Evolutionary conservation across 2,888 invertebrate genomes (phyloP).

Genomic region (Notocelia uddmanniana): DNA sequence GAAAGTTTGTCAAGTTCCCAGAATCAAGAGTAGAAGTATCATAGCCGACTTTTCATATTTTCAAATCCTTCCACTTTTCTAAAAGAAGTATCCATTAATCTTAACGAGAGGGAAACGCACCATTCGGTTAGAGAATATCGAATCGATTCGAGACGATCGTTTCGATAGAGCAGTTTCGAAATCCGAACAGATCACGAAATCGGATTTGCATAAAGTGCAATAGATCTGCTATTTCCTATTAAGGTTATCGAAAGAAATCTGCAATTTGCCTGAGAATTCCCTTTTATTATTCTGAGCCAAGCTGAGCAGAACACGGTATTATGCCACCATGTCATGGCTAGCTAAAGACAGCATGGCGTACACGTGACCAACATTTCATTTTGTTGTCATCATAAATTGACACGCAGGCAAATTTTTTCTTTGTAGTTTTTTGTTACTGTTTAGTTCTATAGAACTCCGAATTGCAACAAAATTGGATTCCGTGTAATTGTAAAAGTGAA

Average conservation of each 20-base stretch:
- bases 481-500: conserved; percentile 2
- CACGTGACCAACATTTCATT: too few species aligned
- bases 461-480: conserved; percentile 4
- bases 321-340: background rate
- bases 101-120: conserved; percentile 62
- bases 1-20: background rate
- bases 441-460: background rate
- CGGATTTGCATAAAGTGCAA: conserved; percentile 38
- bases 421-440: background rate
- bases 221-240: background rate
- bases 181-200: conserved; percentile 49
- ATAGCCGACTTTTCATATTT: background rate
- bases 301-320: background rate
- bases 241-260: background rate
- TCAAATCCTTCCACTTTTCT: background rate
- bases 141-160: conserved; percentile 63
- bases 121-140: conserved; percentile 57
- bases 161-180: conserved; percentile 56
- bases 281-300: background rate
- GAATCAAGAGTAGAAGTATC: background rate
- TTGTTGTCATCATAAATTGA: too few species aligned
- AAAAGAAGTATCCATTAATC: conserved; percentile 40
- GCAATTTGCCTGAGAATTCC: background rate
- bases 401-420: background rate
- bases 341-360: too few species aligned